Conservation (phyloP, 2,888 invertebrate genomes). For the Caenorhabditis sp. region DNA sequence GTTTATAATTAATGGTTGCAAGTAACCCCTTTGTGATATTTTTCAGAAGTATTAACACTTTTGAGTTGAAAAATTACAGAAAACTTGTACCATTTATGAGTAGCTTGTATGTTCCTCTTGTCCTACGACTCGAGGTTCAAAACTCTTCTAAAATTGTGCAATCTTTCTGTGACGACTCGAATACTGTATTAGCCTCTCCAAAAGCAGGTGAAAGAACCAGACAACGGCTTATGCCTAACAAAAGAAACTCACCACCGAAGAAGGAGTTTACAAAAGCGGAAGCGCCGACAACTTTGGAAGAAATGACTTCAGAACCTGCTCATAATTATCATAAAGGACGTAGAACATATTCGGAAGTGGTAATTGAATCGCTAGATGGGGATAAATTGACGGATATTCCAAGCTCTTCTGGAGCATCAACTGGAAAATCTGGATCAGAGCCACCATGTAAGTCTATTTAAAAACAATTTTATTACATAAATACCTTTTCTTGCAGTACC, state of each 20-base stretch:
- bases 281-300: slow-evolving; percentile 14
- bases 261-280: slow-evolving; percentile 8
- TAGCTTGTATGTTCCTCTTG: slow-evolving; percentile 49
- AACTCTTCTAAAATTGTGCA: slow-evolving; percentile 11
- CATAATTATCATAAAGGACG: slow-evolving; percentile 33
- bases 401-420: neutral
- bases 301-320: no score
- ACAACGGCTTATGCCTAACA: slow-evolving; percentile 27
- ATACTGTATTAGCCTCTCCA: slow-evolving; percentile 15
- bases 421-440: slow-evolving; percentile 15
- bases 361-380: slow-evolving; percentile 57
- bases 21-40: no score
- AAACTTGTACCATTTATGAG: neutral
- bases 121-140: slow-evolving; percentile 45
- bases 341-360: slow-evolving; percentile 65
- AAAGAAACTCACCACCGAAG: slow-evolving; percentile 35
- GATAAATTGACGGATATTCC: slow-evolving; percentile 25
- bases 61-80: no score
- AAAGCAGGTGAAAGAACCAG: slow-evolving; percentile 42
- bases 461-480: neutral
- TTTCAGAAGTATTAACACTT: no score
- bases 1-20: no score
- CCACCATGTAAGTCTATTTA: slow-evolving; percentile 16
- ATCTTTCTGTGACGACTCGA: slow-evolving; percentile 36
- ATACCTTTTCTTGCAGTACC: slow-evolving; percentile 36